These are phyloP conservation scores for Dysdera silvatica DNA, from an alignment of 1,140 invertebrate species.

Conservation along the genomic window DNA sequence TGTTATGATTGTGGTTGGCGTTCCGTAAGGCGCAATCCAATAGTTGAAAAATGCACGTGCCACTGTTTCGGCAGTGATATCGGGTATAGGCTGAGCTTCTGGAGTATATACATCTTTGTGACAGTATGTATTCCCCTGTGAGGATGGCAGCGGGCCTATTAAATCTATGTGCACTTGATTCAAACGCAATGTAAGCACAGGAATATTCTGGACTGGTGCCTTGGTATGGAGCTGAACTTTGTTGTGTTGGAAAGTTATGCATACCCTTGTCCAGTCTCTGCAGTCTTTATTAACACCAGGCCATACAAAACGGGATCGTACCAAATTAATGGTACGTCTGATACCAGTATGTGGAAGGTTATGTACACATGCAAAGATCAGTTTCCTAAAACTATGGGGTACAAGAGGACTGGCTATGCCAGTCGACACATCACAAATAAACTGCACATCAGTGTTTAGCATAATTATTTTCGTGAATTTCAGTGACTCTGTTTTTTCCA, in stretches of 20 bases:
- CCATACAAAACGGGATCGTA: conserved; percentile 14
- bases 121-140: conserved; percentile 39
- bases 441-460: neutral
- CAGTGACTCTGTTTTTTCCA: neutral
- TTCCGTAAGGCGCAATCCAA: conserved; percentile 42
- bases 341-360: conserved; percentile 18
- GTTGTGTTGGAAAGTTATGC: conserved; percentile 16
- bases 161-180: conserved; percentile 47
- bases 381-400: neutral
- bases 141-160: conserved; percentile 44
- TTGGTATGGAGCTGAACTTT: conserved; percentile 23
- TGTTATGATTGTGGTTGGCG: conserved; percentile 35
- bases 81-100: conserved; percentile 42
- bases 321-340: neutral
- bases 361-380: conserved; percentile 10
- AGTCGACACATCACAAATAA: conserved; percentile 19
- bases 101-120: conserved; percentile 45
- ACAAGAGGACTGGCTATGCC: conserved; percentile 5
- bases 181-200: conserved; percentile 33
- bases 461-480: neutral
- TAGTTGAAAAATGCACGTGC: conserved; percentile 36
- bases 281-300: conserved; percentile 4
- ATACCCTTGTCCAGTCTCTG: neutral
- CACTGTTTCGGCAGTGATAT: conserved; percentile 42
- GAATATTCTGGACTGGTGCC: conserved; percentile 11